Evolutionary conservation across 1,140 invertebrate genomes (phyloP).

Genomic region (Nylanderia fulva): DNA sequence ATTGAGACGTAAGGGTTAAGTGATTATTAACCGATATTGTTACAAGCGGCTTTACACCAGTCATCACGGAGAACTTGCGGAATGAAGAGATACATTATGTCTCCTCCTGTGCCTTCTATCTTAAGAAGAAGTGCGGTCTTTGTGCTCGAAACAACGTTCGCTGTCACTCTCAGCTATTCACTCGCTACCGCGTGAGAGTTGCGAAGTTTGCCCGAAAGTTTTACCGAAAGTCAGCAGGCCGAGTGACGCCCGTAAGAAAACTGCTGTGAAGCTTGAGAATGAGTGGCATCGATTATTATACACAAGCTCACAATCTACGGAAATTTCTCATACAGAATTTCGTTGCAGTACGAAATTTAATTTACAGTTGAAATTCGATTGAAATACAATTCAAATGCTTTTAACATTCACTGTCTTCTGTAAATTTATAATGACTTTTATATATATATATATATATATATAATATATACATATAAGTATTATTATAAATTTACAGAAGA

Average conservation of each 20-base stretch:
- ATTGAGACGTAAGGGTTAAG: constrained; percentile 11
- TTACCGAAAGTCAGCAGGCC: constrained; percentile 63
- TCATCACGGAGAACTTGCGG: constrained; percentile 17
- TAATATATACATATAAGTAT: too few relatives aligned
- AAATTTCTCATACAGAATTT: constrained; percentile 49
- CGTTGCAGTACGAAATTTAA: not conserved
- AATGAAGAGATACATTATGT: constrained; percentile 53
- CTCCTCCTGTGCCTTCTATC: constrained; percentile 58
- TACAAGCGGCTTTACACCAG: constrained; percentile 45
- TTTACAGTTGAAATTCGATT: constrained; percentile 2
- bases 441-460: too few relatives aligned
- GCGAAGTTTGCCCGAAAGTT: constrained; percentile 57
- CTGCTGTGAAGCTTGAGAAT: constrained; percentile 33
- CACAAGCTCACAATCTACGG: constrained; percentile 13
- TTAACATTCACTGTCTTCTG: not conserved
- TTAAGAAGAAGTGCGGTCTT: constrained; percentile 60
- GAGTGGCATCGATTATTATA: constrained; percentile 59
- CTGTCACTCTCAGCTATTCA: constrained; percentile 66
- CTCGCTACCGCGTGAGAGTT: constrained; percentile 31
- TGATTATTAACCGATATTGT: constrained; percentile 49
- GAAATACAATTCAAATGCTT: not conserved
- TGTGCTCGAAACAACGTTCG: constrained; percentile 64
- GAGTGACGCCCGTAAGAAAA: constrained; percentile 65
- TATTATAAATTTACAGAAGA: too few relatives aligned
- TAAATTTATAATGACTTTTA: not conserved